A percentile compares a stretch with the other conserved stretches of the same genome.
Evolutionary conservation across 1,140 invertebrate genomes (phyloP).

Genomic region (Cotesia typhae): DNA sequence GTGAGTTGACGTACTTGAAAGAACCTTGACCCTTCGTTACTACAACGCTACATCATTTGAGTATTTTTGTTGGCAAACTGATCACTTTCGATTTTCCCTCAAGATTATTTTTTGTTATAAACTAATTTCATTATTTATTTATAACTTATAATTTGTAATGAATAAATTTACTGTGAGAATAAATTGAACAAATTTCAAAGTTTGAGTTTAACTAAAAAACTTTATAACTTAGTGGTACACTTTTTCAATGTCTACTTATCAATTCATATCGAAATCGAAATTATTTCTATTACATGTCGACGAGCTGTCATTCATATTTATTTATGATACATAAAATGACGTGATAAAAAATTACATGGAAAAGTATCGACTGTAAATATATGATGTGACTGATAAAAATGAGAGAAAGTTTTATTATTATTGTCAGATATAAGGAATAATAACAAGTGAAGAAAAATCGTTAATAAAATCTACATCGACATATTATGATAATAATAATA

Average conservation of each 20-base stretch:
- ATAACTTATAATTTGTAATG: too few species aligned
- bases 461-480: background rate
- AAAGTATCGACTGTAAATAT: background rate
- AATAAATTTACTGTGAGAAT: too few species aligned
- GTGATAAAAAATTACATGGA: background rate
- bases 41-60: background rate
- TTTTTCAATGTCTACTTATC: too few species aligned
- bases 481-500: too few species aligned
- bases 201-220: too few species aligned
- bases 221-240: too few species aligned
- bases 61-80: background rate
- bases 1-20: background rate
- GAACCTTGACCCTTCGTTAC: conserved; percentile 10
- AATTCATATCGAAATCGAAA: too few species aligned
- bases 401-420: conserved; percentile 7
- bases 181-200: too few species aligned
- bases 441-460: background rate
- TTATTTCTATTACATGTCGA: too few species aligned
- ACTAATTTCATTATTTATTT: too few species aligned
- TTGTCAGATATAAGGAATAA: background rate
- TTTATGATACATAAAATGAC: background rate
- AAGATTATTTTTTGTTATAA: too few species aligned
- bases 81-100: too few species aligned
- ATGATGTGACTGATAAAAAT: conserved; percentile 2
- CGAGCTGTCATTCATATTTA: background rate